Percentiles rank a stretch among this genome's conserved stretches.
Evolutionary conservation across 2,797 vertebrate genomes (phyloP).

Genomic region (Rhinoraja longicauda): DNA sequence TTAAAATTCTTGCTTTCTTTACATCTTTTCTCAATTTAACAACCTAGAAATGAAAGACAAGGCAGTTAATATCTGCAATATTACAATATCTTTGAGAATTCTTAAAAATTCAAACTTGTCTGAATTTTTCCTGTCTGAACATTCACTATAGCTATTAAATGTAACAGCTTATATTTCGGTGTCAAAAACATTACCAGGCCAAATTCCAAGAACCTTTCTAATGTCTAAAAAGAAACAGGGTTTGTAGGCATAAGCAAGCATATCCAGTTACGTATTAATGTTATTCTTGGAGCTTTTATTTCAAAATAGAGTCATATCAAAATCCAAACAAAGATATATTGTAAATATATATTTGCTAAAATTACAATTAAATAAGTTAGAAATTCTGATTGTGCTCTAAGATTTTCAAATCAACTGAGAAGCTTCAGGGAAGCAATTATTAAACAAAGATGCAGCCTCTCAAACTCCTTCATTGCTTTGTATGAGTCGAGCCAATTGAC

Average conservation of each 20-base stretch:
- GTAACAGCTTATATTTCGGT: neutral
- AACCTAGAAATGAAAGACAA: constrained; percentile 63
- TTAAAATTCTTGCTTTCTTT: constrained; percentile 74
- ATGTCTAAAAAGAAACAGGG: constrained; percentile 45
- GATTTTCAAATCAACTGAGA: neutral
- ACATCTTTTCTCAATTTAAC: constrained; percentile 93
- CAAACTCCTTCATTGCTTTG: neutral
- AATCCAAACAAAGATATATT: neutral
- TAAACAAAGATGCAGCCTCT: neutral
- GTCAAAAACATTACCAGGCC: constrained; percentile 19
- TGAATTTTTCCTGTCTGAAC: constrained; percentile 32
- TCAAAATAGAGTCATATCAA: neutral
- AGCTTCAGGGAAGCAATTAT: neutral
- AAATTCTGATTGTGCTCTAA: constrained; percentile 10
- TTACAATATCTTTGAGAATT: neutral
- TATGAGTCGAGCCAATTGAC: neutral
- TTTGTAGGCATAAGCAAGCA: constrained; percentile 43
- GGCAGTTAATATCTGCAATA: neutral
- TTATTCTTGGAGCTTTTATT: constrained; percentile 42
- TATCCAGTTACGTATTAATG: constrained; percentile 44
- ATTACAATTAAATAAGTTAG: neutral
- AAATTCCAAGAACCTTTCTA: constrained; percentile 31
- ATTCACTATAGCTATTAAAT: constrained; percentile 36
- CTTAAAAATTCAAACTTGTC: constrained; percentile 28
- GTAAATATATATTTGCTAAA: neutral